phyloP scores from a whole-genome alignment of 2,797 vertebrate species.

The Rachycentron canadum region DNA sequence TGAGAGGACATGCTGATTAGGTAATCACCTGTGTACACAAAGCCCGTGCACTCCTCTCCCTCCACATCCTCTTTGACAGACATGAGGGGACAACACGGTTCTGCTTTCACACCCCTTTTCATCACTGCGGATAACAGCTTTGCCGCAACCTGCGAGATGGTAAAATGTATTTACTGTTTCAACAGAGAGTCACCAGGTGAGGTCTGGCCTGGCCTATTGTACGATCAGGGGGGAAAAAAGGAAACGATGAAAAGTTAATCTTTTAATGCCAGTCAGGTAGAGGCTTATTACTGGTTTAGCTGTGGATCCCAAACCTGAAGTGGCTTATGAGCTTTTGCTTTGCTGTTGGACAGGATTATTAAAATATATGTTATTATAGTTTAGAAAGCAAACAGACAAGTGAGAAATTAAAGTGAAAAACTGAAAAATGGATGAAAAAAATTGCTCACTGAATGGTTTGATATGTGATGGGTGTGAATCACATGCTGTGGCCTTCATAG shows the following conservation, averaged over 20 bases:
- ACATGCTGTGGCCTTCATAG: too few species aligned
- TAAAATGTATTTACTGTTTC: constrained; percentile 76
- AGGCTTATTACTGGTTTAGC: constrained; percentile 61
- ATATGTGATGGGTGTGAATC: too few species aligned
- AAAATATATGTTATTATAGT: constrained; percentile 7
- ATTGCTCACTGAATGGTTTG: too few species aligned
- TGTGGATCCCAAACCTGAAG: constrained; percentile 50
- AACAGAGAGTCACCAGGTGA: constrained; percentile 76
- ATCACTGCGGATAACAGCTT: constrained; percentile 76
- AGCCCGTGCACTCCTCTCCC: constrained; percentile 62
- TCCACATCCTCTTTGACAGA: constrained; percentile 79
- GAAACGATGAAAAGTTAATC: constrained; percentile 83
- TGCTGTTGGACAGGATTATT: constrained; percentile 29
- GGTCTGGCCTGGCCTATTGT: constrained; percentile 65
- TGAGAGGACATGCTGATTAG: constrained; percentile 84
- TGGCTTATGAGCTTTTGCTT: constrained; percentile 40
- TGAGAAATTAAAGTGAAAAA: too few species aligned
- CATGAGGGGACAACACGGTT: constrained; percentile 73
- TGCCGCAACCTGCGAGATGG: constrained; percentile 65
- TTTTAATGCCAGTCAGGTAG: constrained; percentile 78
- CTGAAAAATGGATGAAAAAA: too few species aligned
- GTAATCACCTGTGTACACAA: constrained; percentile 89
- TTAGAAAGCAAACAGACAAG: background rate
- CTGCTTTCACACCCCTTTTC: constrained; percentile 81
- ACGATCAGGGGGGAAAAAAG: constrained; percentile 47